Evolutionary conservation across 2,797 vertebrate genomes (phyloP), one percentile per base, ranked within the genome.

Genomic region (Mus spretus): DNA sequence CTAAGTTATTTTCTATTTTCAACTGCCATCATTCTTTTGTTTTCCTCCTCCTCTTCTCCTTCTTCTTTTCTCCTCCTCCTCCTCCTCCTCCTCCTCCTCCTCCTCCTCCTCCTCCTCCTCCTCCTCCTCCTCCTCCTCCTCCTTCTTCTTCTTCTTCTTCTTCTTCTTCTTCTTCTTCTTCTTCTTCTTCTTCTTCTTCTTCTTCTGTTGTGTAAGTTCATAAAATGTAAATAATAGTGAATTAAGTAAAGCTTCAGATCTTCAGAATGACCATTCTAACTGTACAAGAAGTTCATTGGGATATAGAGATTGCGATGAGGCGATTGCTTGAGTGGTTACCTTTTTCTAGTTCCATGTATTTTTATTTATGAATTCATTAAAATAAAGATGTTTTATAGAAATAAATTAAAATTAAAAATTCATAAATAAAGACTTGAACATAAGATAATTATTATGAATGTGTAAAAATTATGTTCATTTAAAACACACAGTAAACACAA

Each of bases 401-500:
- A 37, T 37, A 26, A 86, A 86, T 34, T 70, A 37, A 80, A 72
- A 87, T 55, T 55, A 55, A 77, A 59, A 78, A 40, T 90, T 34
- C 28, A 93, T 79, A 59, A 78, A 28, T 61, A 96, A 75, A 67
- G 1, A 9, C 40, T 87, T 84, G 24, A 90, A 8, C 15, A 75
- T 89, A 40, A 82, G 34, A 6, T 85, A 90, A 82, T 1, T 63
- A 59, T 65, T 89, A 44, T 86, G n/a, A 61, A 92, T 74, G 14
- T 82, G 7, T 61, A 57, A 15, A 81, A 74, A 81, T 5, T 22
- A 55, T 6, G 28, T 92, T 87, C 14, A 55, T 84, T 24, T 75
- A 78, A 95, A 91, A 77, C 19, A 85, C 34, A 88, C 7, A 83
- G 24, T 75, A 74, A 87, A 9, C 31, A 67, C 15, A 95, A 88